phyloP scores from a whole-genome alignment of 2,888 invertebrate genomes.

The Carpatolechia fugitivella region DNA sequence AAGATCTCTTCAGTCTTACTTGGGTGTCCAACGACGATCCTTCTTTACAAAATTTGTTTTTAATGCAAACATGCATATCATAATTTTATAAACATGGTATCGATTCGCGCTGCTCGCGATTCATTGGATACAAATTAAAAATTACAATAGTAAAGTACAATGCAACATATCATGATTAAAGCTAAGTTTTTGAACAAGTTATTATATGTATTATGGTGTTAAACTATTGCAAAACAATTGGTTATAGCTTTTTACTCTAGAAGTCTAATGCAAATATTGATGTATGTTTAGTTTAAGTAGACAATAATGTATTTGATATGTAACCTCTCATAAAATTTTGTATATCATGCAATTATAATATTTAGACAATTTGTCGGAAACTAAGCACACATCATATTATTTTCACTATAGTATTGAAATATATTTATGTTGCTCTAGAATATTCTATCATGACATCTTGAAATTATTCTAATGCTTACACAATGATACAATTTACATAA shows the following conservation, averaged over 20 bases:
- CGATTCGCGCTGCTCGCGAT: constrained; percentile 34
- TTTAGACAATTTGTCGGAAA: constrained; percentile 16
- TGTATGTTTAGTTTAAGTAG: constrained; percentile 28
- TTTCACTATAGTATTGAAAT: constrained; percentile 45
- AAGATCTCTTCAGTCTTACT: constrained; percentile 67
- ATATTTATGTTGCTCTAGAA: constrained; percentile 62
- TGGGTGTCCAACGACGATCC: constrained; percentile 78
- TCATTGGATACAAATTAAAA: constrained; percentile 52
- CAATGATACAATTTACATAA: constrained; percentile 73
- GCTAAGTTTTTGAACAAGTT: constrained; percentile 64
- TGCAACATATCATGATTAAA: constrained; percentile 68
- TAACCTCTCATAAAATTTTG: background rate
- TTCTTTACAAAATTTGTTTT: constrained; percentile 49
- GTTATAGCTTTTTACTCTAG: constrained; percentile 74
- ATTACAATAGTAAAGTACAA: constrained; percentile 51
- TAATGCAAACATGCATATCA: constrained; percentile 61
- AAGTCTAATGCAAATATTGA: constrained; percentile 45
- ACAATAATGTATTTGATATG: background rate
- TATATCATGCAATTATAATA: too few relatives aligned
- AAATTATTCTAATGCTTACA: constrained; percentile 69
- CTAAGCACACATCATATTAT: constrained; percentile 48
- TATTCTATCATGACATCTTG: constrained; percentile 71
- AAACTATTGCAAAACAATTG: constrained; percentile 75
- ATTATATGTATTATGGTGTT: constrained; percentile 59
- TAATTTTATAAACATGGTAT: constrained; percentile 48